Conservation (phyloP, 2,888 invertebrate genomes). For the Andrena fulva region DNA sequence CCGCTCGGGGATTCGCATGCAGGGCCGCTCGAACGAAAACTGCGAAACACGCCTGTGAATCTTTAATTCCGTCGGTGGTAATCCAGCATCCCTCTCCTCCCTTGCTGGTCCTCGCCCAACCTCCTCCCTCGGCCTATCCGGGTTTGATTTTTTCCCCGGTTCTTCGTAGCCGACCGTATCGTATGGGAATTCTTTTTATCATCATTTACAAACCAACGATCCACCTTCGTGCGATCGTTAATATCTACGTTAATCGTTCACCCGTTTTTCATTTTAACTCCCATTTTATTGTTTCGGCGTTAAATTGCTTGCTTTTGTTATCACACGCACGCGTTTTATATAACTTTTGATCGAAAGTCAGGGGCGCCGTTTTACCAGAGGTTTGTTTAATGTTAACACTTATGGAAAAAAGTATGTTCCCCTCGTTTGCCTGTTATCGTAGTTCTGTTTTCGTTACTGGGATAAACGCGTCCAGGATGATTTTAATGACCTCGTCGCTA, state of each 20-base stretch:
- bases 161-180: conserved; percentile 47
- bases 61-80: conserved; percentile 80
- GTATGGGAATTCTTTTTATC: conserved; percentile 62
- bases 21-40: conserved; percentile 83
- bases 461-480: conserved; percentile 3
- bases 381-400: conserved; percentile 43
- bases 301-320: conserved; percentile 14
- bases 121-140: conserved; percentile 38
- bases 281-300: conserved; percentile 1
- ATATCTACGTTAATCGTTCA: conserved; percentile 40
- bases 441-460: background rate
- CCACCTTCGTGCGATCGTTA: conserved; percentile 48
- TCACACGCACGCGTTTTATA: background rate
- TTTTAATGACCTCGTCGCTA: background rate
- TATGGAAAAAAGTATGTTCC: conserved; percentile 37
- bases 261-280: conserved; percentile 4
- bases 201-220: conserved; percentile 48
- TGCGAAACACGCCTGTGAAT: conserved; percentile 83
- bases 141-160: conserved; percentile 50
- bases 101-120: conserved; percentile 29
- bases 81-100: conserved; percentile 64
- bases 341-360: conserved; percentile 38
- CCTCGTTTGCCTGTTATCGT: conserved; percentile 7
- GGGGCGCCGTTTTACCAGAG: conserved; percentile 15
- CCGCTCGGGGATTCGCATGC: conserved; percentile 82